Base-by-base conservation (phyloP, 2,113 vertebrate genomes). In the Sisor rabdophorus region DNA sequence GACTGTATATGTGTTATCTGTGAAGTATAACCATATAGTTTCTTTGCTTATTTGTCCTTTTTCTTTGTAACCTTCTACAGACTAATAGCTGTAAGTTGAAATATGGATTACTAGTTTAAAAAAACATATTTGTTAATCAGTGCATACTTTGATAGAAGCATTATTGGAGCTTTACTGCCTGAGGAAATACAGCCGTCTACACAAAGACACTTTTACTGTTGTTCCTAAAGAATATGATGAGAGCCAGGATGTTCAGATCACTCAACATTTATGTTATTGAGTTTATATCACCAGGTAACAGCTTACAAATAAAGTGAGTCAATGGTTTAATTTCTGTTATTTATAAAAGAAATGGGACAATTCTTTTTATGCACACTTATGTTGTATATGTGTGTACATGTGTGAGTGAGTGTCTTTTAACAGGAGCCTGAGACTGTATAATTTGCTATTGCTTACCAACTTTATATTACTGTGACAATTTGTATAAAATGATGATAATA, bases 391-490 rank as follows among this genome's bases (percentile, higher is more conserved):
- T 82, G 84, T 80, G 28, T 82, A 80, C 80, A 67, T 71, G 44
- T 83, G 80, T 81, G 71, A 40, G 80, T 56, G 56, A 63, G 72
- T 53, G 73, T 20, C 73, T 55, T 71, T 67, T 58, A 24, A 56
- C 32, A 78, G 16, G 61, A 40, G 64, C 79, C 76, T 84, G 73
- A 83, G 80, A 86, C 79, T 84, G 79, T 89, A 88, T 86, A 50
- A 85, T 84, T 83, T 87, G 85, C 87, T 77, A 87, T 81, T 87
- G 82, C 88, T 89, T 86, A 88, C 81, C 78, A 89, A 81, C 83
- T 79, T 86, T 90, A 82, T 80, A 88, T 85, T 84, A 84, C 83
- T 91, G 89, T 89, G 86, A 76, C 89, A 83, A 91, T 90, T 91
- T 91, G 89, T 91, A 90, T 87, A 91, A 91, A 90, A 90, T 87